Conservation (phyloP, 2,888 invertebrate species). For the Leptarthrus brevirostris region DNA sequence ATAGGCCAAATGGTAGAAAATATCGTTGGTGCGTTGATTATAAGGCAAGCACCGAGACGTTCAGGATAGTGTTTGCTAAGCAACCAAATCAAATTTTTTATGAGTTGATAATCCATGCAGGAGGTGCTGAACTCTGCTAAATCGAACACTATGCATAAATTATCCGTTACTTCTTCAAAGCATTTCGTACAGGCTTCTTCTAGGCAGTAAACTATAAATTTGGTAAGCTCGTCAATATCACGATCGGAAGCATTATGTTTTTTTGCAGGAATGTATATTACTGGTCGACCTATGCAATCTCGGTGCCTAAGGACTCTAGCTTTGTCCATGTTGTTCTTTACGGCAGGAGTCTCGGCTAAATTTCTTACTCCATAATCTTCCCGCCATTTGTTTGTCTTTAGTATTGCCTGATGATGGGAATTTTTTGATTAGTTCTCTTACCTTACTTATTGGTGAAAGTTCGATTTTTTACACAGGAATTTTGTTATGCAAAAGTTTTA, state of each 20-base stretch:
- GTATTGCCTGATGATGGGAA: conserved; percentile 71
- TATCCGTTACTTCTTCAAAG: conserved; percentile 83
- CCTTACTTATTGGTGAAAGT: not conserved
- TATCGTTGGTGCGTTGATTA: conserved; percentile 78
- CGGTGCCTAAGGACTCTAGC: conserved; percentile 78
- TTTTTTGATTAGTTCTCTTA: not conserved
- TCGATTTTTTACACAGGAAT: not conserved
- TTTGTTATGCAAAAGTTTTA: conserved; percentile 60
- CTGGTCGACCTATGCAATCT: conserved; percentile 79
- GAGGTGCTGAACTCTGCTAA: conserved; percentile 78
- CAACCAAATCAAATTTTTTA: conserved; percentile 83
- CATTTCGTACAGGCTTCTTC: conserved; percentile 82
- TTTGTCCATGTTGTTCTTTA: conserved; percentile 74
- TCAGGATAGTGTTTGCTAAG: conserved; percentile 83
- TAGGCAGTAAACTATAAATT: conserved; percentile 81
- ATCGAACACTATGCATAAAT: conserved; percentile 83
- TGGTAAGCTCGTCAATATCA: conserved; percentile 80
- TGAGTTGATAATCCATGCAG: conserved; percentile 84
- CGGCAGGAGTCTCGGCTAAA: conserved; percentile 68
- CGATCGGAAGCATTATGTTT: conserved; percentile 78
- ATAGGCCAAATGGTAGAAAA: conserved; percentile 84
- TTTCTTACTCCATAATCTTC: conserved; percentile 76
- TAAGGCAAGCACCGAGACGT: conserved; percentile 79
- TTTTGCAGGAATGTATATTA: conserved; percentile 82
- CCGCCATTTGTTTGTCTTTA: conserved; percentile 85